Evolutionary conservation across 2,797 vertebrate genomes (phyloP).

Genomic region (Atherinosoma microstoma): DNA sequence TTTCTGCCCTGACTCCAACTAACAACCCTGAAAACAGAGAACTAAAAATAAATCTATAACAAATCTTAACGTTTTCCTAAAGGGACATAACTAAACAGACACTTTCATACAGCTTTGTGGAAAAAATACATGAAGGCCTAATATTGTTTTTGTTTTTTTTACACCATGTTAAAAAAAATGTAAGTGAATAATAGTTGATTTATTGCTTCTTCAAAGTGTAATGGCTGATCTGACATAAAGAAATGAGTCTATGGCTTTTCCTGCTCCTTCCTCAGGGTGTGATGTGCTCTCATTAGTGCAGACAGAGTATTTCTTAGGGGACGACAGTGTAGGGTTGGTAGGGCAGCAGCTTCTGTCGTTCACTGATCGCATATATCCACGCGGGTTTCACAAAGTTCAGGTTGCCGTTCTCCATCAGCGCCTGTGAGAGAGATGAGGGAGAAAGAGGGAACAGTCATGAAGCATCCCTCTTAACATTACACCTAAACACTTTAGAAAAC

Average conservation of each 20-base stretch:
- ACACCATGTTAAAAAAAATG: constrained; percentile 22
- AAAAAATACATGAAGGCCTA: constrained; percentile 12
- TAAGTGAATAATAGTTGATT: constrained; percentile 5
- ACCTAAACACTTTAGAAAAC: background rate
- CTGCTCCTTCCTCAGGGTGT: constrained; percentile 4
- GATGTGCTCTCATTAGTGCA: background rate
- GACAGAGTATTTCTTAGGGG: constrained; percentile 72
- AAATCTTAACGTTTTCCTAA: constrained; percentile 22
- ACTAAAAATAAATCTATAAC: constrained; percentile 22
- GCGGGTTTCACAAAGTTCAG: constrained; percentile 90
- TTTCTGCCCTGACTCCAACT: constrained; percentile 3
- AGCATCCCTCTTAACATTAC: too few relatives aligned
- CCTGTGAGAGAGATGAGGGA: constrained; percentile 72
- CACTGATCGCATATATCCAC: constrained; percentile 91
- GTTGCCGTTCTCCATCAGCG: constrained; percentile 88
- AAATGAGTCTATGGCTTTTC: constrained; percentile 42
- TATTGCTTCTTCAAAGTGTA: constrained; percentile 53
- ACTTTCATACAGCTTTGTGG: constrained; percentile 9
- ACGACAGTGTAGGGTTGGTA: constrained; percentile 91
- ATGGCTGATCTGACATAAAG: constrained; percentile 19
- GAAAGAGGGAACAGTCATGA: background rate
- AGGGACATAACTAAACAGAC: constrained; percentile 6
- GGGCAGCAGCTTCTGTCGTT: constrained; percentile 88
- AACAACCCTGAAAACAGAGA: constrained; percentile 6
- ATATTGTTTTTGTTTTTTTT: constrained; percentile 13